A percentile compares a stretch with the other conserved stretches of the same genome.
phyloP scores from a whole-genome alignment of 2,888 invertebrate species.

The Tyria jacobaeae region DNA sequence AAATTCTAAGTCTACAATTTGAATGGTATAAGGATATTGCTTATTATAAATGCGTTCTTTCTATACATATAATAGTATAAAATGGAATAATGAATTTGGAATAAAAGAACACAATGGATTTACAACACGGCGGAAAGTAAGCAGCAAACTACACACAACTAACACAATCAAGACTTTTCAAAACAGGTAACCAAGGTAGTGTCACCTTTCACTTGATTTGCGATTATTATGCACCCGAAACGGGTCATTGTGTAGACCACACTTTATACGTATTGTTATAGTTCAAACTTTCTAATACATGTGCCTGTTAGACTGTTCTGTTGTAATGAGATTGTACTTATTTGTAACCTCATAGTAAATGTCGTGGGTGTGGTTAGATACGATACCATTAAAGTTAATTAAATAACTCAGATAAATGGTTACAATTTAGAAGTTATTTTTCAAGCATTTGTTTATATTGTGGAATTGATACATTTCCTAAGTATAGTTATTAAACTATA shows the following conservation, averaged over 20 bases:
- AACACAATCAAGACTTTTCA: conserved; percentile 19
- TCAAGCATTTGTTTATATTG: background rate
- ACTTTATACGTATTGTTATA: conserved; percentile 23
- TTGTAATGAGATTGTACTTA: conserved; percentile 15
- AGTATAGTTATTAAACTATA: too few relatives aligned
- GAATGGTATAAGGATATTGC: background rate
- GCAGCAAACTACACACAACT: conserved; percentile 14
- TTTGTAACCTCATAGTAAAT: conserved; percentile 8
- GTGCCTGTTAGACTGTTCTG: conserved; percentile 10
- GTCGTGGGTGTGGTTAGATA: conserved; percentile 7
- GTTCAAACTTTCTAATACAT: conserved; percentile 21
- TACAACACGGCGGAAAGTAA: background rate
- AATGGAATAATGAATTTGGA: background rate
- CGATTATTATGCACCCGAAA: conserved; percentile 65
- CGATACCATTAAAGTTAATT: background rate
- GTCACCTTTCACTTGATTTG: conserved; percentile 65
- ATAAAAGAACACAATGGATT: background rate
- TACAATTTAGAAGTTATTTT: background rate
- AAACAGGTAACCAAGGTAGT: conserved; percentile 60
- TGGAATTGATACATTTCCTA: background rate
- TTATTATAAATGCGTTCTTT: background rate
- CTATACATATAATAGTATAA: too few relatives aligned
- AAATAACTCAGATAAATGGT: background rate
- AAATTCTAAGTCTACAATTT: background rate
- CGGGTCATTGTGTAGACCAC: conserved; percentile 16